A percentile compares a stretch with the other conserved stretches of the same genome.
Evolutionary conservation across 2,113 vertebrate species (phyloP).

Genomic region (Thunnus thynnus): DNA sequence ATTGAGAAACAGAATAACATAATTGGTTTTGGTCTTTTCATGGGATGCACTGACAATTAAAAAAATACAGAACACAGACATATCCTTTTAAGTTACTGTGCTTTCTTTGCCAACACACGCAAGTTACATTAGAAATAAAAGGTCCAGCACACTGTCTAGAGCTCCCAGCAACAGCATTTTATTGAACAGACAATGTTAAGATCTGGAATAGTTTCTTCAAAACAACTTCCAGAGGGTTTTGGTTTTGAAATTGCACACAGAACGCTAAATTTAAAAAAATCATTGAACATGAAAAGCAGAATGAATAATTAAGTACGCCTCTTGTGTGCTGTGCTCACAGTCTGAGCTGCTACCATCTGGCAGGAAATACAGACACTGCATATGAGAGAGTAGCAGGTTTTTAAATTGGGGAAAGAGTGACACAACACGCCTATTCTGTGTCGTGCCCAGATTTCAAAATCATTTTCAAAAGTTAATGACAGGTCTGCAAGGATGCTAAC

Average conservation of each 20-base stretch:
- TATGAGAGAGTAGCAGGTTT: not conserved
- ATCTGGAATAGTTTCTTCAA: not conserved
- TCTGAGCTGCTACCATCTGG: slow-evolving; percentile 28
- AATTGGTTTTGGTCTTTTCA: too few relatives aligned
- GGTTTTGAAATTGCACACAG: not conserved
- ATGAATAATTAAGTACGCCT: not conserved
- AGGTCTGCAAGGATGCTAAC: not conserved
- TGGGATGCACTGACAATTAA: too few relatives aligned
- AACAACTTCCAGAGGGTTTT: not conserved
- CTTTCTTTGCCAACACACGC: too few relatives aligned
- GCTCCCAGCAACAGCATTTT: too few relatives aligned
- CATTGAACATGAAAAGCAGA: not conserved
- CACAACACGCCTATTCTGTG: not conserved
- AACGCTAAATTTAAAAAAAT: not conserved
- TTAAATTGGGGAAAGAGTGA: not conserved
- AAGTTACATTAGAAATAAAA: too few relatives aligned
- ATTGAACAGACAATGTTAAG: not conserved
- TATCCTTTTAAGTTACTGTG: too few relatives aligned
- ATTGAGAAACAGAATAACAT: too few relatives aligned
- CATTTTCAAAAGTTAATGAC: not conserved
- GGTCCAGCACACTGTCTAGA: too few relatives aligned
- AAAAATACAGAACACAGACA: too few relatives aligned
- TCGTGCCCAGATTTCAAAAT: not conserved
- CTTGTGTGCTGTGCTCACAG: not conserved
- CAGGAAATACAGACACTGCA: not conserved